phyloP scores from a whole-genome alignment of 1,140 invertebrate genomes.

The Rhynchophorus ferrugineus region DNA sequence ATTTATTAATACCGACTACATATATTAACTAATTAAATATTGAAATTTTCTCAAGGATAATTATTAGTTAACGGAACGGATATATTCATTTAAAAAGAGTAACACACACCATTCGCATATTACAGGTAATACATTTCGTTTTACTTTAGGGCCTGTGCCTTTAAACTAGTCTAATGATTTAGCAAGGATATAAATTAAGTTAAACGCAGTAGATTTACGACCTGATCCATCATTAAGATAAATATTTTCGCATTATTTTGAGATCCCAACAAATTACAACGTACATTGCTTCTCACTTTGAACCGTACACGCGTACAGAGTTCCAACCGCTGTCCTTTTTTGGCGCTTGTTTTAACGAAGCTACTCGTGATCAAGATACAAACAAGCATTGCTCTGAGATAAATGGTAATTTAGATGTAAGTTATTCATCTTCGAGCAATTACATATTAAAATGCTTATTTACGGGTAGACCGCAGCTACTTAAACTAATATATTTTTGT shows the following conservation, averaged over 20 bases:
- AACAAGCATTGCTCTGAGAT: slow-evolving; percentile 7
- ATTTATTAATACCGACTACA: no score
- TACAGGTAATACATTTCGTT: no score
- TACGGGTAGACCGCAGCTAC: no score
- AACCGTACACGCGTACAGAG: background rate
- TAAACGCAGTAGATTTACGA: background rate
- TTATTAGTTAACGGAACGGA: no score
- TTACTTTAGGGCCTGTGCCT: no score
- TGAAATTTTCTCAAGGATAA: no score
- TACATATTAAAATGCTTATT: background rate
- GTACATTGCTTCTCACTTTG: slow-evolving; percentile 3
- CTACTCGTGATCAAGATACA: slow-evolving; percentile 14
- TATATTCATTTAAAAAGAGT: no score
- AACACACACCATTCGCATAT: no score
- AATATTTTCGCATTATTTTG: slow-evolving; percentile 1
- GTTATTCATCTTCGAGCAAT: slow-evolving; percentile 2
- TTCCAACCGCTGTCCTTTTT: background rate
- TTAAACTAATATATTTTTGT: no score
- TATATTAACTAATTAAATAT: no score
- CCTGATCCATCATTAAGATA: slow-evolving; percentile 4
- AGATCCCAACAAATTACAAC: background rate
- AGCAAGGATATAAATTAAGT: background rate
- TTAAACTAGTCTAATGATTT: background rate
- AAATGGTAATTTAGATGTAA: slow-evolving; percentile 18
- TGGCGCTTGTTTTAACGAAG: background rate